Evolutionary conservation across 1,140 invertebrate species (phyloP).

Genomic region (Aphaenogaster floridana): DNA sequence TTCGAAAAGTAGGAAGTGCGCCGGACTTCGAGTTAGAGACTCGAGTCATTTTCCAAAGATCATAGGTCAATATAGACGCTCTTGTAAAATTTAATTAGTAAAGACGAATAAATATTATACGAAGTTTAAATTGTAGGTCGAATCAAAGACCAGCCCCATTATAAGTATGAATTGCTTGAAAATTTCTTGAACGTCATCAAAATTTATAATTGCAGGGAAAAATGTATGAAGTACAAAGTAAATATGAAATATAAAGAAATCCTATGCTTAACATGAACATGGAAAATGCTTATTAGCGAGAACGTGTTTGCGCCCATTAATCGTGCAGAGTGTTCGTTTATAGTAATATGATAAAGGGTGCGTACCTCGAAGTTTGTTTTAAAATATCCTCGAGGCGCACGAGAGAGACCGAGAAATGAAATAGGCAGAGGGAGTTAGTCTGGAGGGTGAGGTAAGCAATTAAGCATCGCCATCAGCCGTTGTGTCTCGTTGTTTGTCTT

Average conservation of each 20-base stretch:
- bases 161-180: background rate
- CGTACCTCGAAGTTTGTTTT: slow-evolving; percentile 74
- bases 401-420: slow-evolving; percentile 60
- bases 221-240: background rate
- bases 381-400: slow-evolving; percentile 76
- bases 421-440: slow-evolving; percentile 56
- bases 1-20: background rate
- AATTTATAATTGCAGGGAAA: slow-evolving; percentile 5
- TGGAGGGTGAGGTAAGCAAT: slow-evolving; percentile 77
- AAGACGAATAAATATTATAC: background rate
- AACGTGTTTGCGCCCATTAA: slow-evolving; percentile 64
- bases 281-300: slow-evolving; percentile 41
- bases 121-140: slow-evolving; percentile 5
- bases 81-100: background rate
- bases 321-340: slow-evolving; percentile 70
- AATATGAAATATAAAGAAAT: slow-evolving; percentile 28
- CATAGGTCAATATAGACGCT: background rate
- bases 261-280: slow-evolving; percentile 8
- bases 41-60: background rate
- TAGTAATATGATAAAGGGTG: slow-evolving; percentile 77
- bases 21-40: background rate
- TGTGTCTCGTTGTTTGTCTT: slow-evolving; percentile 84
- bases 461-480: slow-evolving; percentile 82
- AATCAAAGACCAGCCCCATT: background rate
- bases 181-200: background rate